Evolutionary conservation across 1,140 invertebrate genomes (phyloP).

Genomic region (Drosophila busckii): DNA sequence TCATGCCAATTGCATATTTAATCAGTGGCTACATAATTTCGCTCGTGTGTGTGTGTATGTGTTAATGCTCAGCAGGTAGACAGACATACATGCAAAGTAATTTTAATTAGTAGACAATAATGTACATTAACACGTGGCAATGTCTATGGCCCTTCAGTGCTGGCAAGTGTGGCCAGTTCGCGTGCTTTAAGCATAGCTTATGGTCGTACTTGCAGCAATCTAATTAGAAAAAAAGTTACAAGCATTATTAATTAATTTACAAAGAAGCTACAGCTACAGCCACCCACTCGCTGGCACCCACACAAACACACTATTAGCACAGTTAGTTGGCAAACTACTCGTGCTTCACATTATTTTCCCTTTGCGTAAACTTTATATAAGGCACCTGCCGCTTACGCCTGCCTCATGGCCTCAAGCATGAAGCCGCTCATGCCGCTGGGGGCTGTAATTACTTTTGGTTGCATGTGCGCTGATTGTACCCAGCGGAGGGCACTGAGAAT

Average conservation of each 20-base stretch:
- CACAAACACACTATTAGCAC: slow-evolving; percentile 13
- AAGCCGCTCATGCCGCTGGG: slow-evolving; percentile 14
- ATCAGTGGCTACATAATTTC: too few relatives aligned
- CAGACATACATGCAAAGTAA: too few relatives aligned
- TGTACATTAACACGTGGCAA: too few relatives aligned
- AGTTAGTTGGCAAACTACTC: slow-evolving; percentile 13
- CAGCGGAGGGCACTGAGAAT: neutral
- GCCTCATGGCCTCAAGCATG: too few relatives aligned
- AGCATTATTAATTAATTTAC: slow-evolving; percentile 52
- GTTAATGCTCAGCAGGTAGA: too few relatives aligned
- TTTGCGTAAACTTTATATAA: slow-evolving; percentile 3
- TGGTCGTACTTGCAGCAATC: slow-evolving; percentile 11
- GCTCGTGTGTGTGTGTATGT: too few relatives aligned
- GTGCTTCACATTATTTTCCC: slow-evolving; percentile 2
- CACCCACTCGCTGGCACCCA: neutral
- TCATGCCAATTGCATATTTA: too few relatives aligned
- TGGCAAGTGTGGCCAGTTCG: too few relatives aligned
- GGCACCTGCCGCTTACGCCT: slow-evolving; percentile 3
- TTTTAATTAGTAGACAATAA: too few relatives aligned
- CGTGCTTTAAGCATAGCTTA: too few relatives aligned
- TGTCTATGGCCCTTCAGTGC: too few relatives aligned
- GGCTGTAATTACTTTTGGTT: slow-evolving; percentile 36
- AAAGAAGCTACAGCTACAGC: slow-evolving; percentile 5
- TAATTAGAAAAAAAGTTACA: slow-evolving; percentile 45
- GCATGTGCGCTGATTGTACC: slow-evolving; percentile 29